phyloP scores from a whole-genome alignment of 1,140 invertebrate species.

The Diorhabda sublineata region DNA sequence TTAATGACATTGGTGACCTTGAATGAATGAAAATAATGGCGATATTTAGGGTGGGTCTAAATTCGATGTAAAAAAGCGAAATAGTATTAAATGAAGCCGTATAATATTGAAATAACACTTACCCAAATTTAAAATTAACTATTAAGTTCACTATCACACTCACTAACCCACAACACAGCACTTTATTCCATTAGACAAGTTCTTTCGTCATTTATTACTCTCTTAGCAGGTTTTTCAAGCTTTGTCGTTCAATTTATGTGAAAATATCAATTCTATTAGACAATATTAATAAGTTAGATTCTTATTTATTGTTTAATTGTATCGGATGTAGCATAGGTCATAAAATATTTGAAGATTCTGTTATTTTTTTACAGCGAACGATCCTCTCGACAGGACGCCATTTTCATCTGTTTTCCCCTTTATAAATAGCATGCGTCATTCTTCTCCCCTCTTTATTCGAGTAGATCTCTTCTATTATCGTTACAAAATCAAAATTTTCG shows the following conservation, averaged over 20 bases:
- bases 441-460: not conserved
- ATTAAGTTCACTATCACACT: slow-evolving; percentile 20
- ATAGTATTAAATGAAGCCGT: slow-evolving; percentile 5
- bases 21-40: slow-evolving; percentile 34
- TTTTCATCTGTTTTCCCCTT: slow-evolving; percentile 33
- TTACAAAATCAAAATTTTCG: no score
- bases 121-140: slow-evolving; percentile 14
- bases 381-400: slow-evolving; percentile 44
- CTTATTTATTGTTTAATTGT: slow-evolving; percentile 34
- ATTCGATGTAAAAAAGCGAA: slow-evolving; percentile 12
- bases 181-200: slow-evolving; percentile 12
- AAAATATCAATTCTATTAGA: slow-evolving; percentile 32
- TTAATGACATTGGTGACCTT: slow-evolving; percentile 35
- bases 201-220: slow-evolving; percentile 24
- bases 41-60: slow-evolving; percentile 35
- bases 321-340: slow-evolving; percentile 44
- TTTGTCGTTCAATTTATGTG: slow-evolving; percentile 22
- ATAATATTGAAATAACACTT: slow-evolving; percentile 19
- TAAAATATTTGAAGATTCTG: slow-evolving; percentile 38
- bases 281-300: slow-evolving; percentile 24
- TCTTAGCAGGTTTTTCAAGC: slow-evolving; percentile 20
- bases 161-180: slow-evolving; percentile 25
- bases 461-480: no score
- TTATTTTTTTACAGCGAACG: slow-evolving; percentile 35
- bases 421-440: slow-evolving; percentile 16